Conservation (phyloP, 1,140 invertebrate genomes). For the Lepidurus packardi region DNA sequence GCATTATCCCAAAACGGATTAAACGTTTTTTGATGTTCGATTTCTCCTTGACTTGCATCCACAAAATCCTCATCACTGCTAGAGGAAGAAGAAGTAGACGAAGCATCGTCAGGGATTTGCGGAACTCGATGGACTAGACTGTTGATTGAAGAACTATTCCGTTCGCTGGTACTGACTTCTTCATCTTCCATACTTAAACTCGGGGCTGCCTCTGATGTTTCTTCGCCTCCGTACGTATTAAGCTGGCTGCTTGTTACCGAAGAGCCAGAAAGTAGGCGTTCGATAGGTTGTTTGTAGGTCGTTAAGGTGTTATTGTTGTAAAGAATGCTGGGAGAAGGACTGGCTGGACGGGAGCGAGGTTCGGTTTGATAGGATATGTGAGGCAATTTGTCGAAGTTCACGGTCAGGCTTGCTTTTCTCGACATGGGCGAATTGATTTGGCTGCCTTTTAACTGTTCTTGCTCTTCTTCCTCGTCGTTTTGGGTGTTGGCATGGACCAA, state of each 20-base stretch:
- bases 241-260: conserved; percentile 26
- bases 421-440: neutral
- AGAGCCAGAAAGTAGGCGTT: neutral
- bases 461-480: neutral
- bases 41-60: neutral
- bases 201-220: neutral
- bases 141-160: neutral
- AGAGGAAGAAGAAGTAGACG: neutral
- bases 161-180: neutral
- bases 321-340: neutral
- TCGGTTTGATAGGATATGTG: conserved; percentile 30
- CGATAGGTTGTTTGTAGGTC: neutral
- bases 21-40: neutral
- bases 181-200: conserved; percentile 14
- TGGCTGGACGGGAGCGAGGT: conserved; percentile 30
- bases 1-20: neutral
- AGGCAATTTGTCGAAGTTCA: neutral
- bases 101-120: neutral
- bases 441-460: neutral
- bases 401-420: conserved; percentile 3
- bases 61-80: neutral
- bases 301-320: neutral
- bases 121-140: neutral
- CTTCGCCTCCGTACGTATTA: conserved; percentile 16
- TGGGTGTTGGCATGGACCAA: neutral